Percentiles rank a stretch among this genome's conserved stretches.
These are phyloP conservation scores for Chrysemys picta DNA, from an alignment of 2,113 vertebrate genomes.

Conservation along the genomic window DNA sequence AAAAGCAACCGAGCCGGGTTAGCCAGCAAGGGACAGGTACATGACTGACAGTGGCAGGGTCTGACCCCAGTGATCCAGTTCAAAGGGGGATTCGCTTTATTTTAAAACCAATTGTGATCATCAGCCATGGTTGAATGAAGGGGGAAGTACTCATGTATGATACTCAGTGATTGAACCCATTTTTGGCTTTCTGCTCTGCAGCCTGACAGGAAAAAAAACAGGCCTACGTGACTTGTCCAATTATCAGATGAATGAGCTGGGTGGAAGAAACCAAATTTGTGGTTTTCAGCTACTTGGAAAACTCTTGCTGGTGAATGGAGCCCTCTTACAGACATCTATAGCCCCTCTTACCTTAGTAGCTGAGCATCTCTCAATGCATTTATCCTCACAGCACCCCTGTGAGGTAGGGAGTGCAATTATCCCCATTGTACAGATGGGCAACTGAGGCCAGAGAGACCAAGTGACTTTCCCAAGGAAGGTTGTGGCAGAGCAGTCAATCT, in stretches of 20 bases:
- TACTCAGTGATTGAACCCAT: not conserved
- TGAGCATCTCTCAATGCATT: not conserved
- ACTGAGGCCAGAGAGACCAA: not conserved
- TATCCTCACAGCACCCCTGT: not conserved
- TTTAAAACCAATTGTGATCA: not conserved
- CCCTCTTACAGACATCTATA: not conserved
- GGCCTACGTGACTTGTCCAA: not conserved
- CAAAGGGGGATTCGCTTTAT: not conserved
- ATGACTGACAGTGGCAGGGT: not conserved
- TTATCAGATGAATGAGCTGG: not conserved
- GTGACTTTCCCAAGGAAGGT: not conserved
- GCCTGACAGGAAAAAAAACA: not conserved
- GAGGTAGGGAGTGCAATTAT: not conserved
- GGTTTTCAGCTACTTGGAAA: not conserved
- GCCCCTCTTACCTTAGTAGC: not conserved
- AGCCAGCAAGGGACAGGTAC: not conserved
- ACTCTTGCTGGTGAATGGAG: not conserved
- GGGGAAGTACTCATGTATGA: not conserved
- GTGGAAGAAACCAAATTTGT: not conserved
- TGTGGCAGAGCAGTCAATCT: no score
- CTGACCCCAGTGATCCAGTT: not conserved
- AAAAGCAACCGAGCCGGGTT: not conserved
- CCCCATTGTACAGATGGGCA: no score
- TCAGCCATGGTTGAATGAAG: not conserved
- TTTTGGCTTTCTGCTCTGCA: not conserved